Base-by-base conservation (phyloP, 2,797 vertebrate genomes). In the Eospalax fontanierii region DNA sequence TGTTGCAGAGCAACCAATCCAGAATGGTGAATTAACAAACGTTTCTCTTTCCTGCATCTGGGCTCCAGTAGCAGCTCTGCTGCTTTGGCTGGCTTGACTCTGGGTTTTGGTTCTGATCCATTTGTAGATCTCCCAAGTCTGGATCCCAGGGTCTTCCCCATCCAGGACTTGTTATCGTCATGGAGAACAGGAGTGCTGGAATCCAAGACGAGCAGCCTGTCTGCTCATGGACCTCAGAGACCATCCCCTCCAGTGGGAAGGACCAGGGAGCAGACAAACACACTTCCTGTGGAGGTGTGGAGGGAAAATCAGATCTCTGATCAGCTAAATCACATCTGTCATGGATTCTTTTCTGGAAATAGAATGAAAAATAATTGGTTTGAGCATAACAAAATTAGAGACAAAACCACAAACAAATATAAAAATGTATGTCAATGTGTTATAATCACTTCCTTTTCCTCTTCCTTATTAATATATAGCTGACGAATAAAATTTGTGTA, bases 161-260 rank as follows among this genome's bases (percentile, higher is more conserved):
- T 38, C 30, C 9, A 14, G 50, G 6, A 66, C 24, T 57, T 61
- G 15, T 9, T 28, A 57, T 30, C 28, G 12, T 26, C 3, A 5
- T 14, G 16, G 68, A 84, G 50, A 33, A 66, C 28, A 33, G 65
- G n/a, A 43, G n/a, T 10, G 4, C 30, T 59, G 33, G 43, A 12
- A 28, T 14, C n/a, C 24, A 33, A 65, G 65, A 10, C 50, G 43
- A 66, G 33, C 35, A 21, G 16, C 33, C 9, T 11, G 7, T 24
- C 33, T 66, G 9, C 0, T n/a, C 21, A 2, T 21, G 5, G 3
- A 30, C 24, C 16, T 40, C 38, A 22, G 11, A 24, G 4, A 2
- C 19, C 73, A 38, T 65, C 19, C 43, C 0, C 1, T 74, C 54
- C 59, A 14, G 8, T 11, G 2, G n/a, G 7, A 73, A 70, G 70